These are phyloP conservation scores for Epizoanthus scotinus DNA, from an alignment of 92 coral and sea anemone species.

Conservation along the genomic window DNA sequence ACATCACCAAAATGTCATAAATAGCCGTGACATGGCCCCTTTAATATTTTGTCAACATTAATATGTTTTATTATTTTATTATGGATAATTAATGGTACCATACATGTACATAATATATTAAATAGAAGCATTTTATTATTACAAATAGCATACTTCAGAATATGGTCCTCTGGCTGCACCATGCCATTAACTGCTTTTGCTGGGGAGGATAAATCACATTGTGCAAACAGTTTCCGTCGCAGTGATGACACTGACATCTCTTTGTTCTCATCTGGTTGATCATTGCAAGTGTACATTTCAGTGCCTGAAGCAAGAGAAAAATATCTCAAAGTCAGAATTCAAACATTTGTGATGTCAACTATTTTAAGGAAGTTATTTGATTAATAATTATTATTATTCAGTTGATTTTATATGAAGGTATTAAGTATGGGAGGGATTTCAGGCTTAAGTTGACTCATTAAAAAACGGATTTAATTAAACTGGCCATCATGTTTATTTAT, in stretches of 20 bases:
- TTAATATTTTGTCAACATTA: background rate
- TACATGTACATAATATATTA: too few relatives aligned
- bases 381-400: too few relatives aligned
- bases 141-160: constrained; percentile 14
- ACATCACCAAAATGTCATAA: too few relatives aligned
- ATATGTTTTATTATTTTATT: background rate
- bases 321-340: too few relatives aligned
- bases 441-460: too few relatives aligned
- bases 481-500: too few relatives aligned
- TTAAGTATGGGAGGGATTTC: too few relatives aligned
- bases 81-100: too few relatives aligned
- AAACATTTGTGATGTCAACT: too few relatives aligned
- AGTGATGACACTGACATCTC: constrained; percentile 83
- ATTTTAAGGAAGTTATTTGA: background rate
- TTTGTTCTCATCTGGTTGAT: constrained; percentile 56
- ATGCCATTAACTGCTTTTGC: constrained; percentile 43
- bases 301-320: background rate
- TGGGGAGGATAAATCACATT: constrained; percentile 50
- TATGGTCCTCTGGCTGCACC: constrained; percentile 34
- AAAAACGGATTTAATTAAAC: too few relatives aligned
- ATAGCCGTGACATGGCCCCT: too few relatives aligned
- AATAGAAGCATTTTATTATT: background rate
- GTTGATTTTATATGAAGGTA: too few relatives aligned
- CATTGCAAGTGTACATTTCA: constrained; percentile 21
- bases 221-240: constrained; percentile 86